Evolutionary conservation across 2,113 vertebrate species (phyloP).

Genomic region (Platycercus adscitus): DNA sequence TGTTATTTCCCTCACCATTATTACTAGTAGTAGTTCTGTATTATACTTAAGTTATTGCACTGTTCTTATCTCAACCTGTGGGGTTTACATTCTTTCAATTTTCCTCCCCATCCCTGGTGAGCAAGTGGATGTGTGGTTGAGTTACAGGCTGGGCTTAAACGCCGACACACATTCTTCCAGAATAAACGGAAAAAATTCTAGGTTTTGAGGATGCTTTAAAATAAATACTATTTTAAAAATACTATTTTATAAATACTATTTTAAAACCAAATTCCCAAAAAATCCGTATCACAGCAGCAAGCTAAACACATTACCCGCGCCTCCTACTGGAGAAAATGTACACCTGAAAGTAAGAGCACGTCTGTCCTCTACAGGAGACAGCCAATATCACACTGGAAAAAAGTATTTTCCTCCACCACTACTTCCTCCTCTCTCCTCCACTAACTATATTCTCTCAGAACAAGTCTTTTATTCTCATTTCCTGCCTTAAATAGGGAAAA

Average conservation of each 20-base stretch:
- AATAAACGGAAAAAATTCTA: background rate
- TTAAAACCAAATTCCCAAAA: background rate
- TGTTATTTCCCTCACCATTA: background rate
- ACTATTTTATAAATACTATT: too few relatives aligned
- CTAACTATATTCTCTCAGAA: background rate
- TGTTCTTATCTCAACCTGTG: background rate
- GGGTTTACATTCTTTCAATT: background rate
- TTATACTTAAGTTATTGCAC: background rate
- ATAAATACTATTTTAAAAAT: too few relatives aligned
- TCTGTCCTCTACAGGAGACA: background rate
- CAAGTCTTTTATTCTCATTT: background rate
- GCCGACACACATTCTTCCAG: background rate
- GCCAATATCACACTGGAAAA: background rate
- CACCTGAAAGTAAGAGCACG: rapidly evolving
- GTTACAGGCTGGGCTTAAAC: background rate
- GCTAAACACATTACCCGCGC: background rate
- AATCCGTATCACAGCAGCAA: rapidly evolving
- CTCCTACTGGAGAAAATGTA: background rate
- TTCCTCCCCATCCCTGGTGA: background rate
- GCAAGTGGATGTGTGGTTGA: background rate
- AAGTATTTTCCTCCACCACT: background rate
- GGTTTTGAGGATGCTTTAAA: background rate
- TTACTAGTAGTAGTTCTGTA: background rate
- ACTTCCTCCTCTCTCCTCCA: background rate
- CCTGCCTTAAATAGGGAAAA: background rate